Evolutionary conservation across 2,113 vertebrate species (phyloP).

Genomic region (Rhinogobius similis): DNA sequence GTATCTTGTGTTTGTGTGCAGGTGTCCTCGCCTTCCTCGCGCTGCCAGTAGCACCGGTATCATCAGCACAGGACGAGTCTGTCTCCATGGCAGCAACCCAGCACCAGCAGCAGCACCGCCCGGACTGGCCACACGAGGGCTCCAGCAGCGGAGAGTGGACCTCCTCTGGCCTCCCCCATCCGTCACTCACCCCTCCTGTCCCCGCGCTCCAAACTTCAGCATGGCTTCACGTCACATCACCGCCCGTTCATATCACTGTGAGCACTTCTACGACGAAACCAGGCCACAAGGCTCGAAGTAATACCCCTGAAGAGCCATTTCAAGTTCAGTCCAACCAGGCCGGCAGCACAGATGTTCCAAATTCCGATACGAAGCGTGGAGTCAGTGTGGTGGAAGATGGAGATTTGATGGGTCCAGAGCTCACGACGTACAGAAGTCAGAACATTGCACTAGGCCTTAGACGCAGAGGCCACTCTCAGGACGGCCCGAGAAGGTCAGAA

Average conservation of each 20-base stretch:
- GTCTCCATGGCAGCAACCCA: slow-evolving; percentile 77
- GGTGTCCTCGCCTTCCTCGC: slow-evolving; percentile 92
- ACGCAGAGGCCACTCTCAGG: slow-evolving; percentile 60
- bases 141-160: slow-evolving; percentile 65
- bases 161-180: slow-evolving; percentile 25
- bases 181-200: slow-evolving; percentile 29
- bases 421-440: slow-evolving; percentile 59
- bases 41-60: slow-evolving; percentile 85
- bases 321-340: neutral
- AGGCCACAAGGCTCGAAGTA: slow-evolving; percentile 8
- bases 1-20: slow-evolving; percentile 52
- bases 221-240: slow-evolving; percentile 21
- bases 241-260: slow-evolving; percentile 37
- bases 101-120: slow-evolving; percentile 48
- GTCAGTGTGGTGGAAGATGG: slow-evolving; percentile 46
- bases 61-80: slow-evolving; percentile 84
- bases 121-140: slow-evolving; percentile 59
- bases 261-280: slow-evolving; percentile 18
- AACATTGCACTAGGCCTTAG: slow-evolving; percentile 55
- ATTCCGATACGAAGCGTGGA: slow-evolving; percentile 11
- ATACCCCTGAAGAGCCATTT: slow-evolving; percentile 10
- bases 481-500: slow-evolving; percentile 31
- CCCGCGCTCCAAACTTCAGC: slow-evolving; percentile 31
- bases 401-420: slow-evolving; percentile 58
- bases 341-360: slow-evolving; percentile 19